These are phyloP conservation scores for Parauchenoglanis ngamensis DNA, from an alignment of 2,797 vertebrate genomes.

Conservation along the genomic window DNA sequence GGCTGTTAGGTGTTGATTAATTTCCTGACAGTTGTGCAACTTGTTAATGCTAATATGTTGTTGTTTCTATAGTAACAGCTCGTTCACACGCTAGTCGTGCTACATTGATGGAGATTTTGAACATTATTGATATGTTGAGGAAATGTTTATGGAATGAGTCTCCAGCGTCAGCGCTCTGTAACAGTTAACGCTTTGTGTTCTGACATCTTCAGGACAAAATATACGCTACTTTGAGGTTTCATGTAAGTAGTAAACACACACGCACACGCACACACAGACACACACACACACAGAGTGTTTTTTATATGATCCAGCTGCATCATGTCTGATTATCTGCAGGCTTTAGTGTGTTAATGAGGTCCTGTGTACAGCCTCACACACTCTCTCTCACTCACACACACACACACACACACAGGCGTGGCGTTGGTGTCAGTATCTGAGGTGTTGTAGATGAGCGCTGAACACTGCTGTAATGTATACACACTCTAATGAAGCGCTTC, in stretches of 20 bases:
- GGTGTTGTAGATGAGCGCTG: not conserved
- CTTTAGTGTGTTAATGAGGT: not conserved
- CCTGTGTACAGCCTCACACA: not conserved
- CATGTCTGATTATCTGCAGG: not conserved
- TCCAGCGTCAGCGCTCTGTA: not conserved
- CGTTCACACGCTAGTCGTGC: not conserved
- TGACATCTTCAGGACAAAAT: not conserved
- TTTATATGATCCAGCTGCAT: not conserved
- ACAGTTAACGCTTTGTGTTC: not conserved
- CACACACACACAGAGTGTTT: not conserved
- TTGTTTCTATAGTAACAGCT: not conserved
- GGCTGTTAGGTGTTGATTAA: not conserved
- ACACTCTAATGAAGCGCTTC: not conserved
- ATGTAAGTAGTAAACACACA: not conserved
- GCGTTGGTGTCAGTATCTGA: not conserved
- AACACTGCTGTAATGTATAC: slow-evolving; percentile 1
- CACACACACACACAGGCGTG: not conserved
- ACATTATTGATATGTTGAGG: not conserved
- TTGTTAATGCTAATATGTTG: not conserved
- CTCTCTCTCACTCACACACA: not conserved
- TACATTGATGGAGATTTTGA: not conserved
- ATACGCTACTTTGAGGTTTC: not conserved
- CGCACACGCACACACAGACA: not conserved
- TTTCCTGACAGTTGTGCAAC: not conserved
- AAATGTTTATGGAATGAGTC: not conserved